Base-by-base conservation (phyloP, 2,113 vertebrate genomes). In the human (Homo sapiens) region DNA sequence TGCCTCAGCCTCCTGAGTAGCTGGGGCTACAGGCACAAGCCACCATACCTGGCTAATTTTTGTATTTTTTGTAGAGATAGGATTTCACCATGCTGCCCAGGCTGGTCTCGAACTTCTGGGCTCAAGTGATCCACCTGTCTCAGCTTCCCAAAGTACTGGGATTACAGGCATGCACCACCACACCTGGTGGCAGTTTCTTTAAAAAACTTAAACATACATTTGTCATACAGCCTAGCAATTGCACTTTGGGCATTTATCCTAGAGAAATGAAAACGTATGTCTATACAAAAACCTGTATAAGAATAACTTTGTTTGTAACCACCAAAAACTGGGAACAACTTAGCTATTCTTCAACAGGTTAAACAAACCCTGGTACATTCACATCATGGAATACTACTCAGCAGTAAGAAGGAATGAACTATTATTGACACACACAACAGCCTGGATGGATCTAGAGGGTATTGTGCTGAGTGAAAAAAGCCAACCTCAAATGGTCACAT, bases 221-320 rank as follows among this genome's bases (percentile, higher is more conserved):
- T 14, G 13, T 64, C 61, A 66, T 27, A 82, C 11, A 27, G 27
- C 45, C 16, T 45, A 66, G 50, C n/a, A 55, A 90, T 35, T 82
- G 14, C 38, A 72, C 70, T 81, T 59, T 35, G 61, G 76, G 17
- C 38, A 5, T 55, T 75, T 83, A 79, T 78, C n/a, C 32, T 43
- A 82, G 68, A 90, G 76, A 96, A 80, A 92, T 9, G 13, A 83
- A 94, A 94, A 92, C 10, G 23, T 89, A 52, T 2, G 40, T 89
- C n/a, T 2, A 3, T n/a, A 81, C 30, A 52, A 70, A 95, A 86
- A 59, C 5, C 35, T 82, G 8, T 72, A 48, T 5, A 32, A 4
- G 40, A 45, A 23, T 22, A 61, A 2, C 61, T 64, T 80, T 78
- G n/a, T 43, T 8, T 45, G 30, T 22, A 89, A 83, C 0, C 22